phyloP scores from a whole-genome alignment of 2,888 invertebrate genomes.

The Conus canariensis region DNA sequence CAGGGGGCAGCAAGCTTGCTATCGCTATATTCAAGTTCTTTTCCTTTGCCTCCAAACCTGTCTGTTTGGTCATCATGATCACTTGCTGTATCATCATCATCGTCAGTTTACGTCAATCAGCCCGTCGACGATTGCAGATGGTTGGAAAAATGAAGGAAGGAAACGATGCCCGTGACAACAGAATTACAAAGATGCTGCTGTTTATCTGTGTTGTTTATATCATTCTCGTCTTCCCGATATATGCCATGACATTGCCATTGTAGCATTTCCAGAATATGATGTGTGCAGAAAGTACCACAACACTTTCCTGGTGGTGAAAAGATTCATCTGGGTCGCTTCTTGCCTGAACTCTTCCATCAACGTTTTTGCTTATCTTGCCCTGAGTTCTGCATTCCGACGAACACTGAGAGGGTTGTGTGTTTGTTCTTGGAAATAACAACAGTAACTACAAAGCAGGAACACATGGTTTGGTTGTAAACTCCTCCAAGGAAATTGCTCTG shows the following conservation, averaged over 20 bases:
- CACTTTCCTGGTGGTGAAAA: neutral
- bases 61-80: neutral
- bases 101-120: neutral
- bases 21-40: neutral
- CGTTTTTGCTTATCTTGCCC: neutral
- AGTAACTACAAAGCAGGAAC: too few species aligned
- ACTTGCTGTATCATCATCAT: neutral
- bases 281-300: neutral
- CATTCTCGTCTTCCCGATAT: neutral
- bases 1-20: neutral
- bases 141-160: neutral
- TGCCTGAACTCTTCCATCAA: neutral
- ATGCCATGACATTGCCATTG: neutral
- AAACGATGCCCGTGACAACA: neutral
- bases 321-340: neutral
- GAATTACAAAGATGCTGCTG: neutral
- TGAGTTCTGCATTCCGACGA: neutral
- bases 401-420: neutral
- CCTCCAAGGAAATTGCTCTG: too few species aligned
- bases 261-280: neutral
- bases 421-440: neutral
- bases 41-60: neutral
- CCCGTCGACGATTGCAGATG: neutral
- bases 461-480: too few species aligned
- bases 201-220: neutral